Percentiles rank a stretch among this genome's conserved stretches.
These are phyloP conservation scores for Hypomecis atomaria DNA, from an alignment of 2,888 invertebrate species.

Conservation along the genomic window DNA sequence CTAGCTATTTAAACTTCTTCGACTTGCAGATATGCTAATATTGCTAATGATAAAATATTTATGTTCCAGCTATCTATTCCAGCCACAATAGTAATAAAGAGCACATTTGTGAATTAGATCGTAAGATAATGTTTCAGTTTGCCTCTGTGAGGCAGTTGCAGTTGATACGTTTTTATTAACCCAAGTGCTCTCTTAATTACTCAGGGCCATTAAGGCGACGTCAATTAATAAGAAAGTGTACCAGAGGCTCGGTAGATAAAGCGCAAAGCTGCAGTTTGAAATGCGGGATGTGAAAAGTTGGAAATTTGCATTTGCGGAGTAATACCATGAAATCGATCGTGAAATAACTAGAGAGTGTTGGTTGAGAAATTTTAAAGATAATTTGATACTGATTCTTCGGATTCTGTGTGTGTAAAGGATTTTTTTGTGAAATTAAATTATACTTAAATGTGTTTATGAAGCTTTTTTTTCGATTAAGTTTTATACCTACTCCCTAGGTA, in stretches of 20 bases:
- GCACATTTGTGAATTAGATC: slow-evolving; percentile 23
- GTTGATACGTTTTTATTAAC: slow-evolving; percentile 40
- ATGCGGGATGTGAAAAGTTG: slow-evolving; percentile 13
- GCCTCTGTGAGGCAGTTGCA: slow-evolving; percentile 23
- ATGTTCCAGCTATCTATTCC: background rate
- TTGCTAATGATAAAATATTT: background rate
- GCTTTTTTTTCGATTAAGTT: no score
- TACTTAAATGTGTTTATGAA: no score
- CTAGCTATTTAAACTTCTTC: no score
- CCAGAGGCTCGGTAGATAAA: slow-evolving; percentile 23
- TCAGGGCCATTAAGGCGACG: slow-evolving; percentile 40
- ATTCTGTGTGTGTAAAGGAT: background rate
- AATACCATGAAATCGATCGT: slow-evolving; percentile 7
- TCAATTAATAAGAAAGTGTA: slow-evolving; percentile 39
- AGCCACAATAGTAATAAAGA: slow-evolving; percentile 1
- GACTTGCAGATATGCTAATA: no score
- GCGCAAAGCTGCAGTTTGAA: slow-evolving; percentile 18
- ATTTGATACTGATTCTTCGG: background rate
- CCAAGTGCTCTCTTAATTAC: slow-evolving; percentile 41
- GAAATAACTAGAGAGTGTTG: background rate
- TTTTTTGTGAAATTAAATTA: no score
- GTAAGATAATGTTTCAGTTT: slow-evolving; percentile 33
- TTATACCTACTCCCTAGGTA: no score
- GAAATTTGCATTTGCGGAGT: slow-evolving; percentile 12
- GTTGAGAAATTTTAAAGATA: slow-evolving; percentile 1